Evolutionary conservation across 1,140 invertebrate genomes (phyloP), one percentile per base, ranked within the genome.

Genomic region (Coboldia fuscipes): DNA sequence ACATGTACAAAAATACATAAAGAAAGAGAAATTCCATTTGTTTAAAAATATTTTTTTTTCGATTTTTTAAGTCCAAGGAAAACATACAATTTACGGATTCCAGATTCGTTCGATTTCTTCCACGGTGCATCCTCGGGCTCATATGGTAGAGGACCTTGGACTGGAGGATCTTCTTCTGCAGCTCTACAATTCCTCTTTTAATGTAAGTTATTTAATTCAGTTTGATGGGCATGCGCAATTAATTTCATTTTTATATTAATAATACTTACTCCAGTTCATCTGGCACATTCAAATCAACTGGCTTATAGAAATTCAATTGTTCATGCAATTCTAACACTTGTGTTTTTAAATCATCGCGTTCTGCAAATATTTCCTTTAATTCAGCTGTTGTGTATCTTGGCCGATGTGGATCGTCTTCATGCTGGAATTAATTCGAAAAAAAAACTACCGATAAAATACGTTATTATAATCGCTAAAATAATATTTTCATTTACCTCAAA

Each of bases 91-190:
- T 86, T 88, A 44, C 84, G 68, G 45, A 93, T 90, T 21, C 85
- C 82, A 37, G 81, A 84, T 55, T 80, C 75, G 10, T 67, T 68
- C 45, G 66, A 62, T 45, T 73, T 72, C 52, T 82, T 85, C 80
- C 79, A 88, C 1, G 82, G 74, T 39, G 93, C 93, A 58, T 97
- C 90, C 44, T 90, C 83, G 12, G 92, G 92, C 56, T 97, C 92
- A 37, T 74, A 78, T 34, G 90, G 90, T 42, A 97, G 68, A 17
- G 92, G 92, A 12, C 92, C 92, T 60, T 96, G 86, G 2, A 97
- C 90, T 16, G 85, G 80, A 20, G 77, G 70, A 46, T 89, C 84
- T 26, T 80, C 75, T 33, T 46, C 51, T 29, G 51, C 49, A 31
- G 51, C 51, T 35, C 51, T 54, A 28, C 3, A 39, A 35, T 10